Base-by-base conservation (phyloP, 2,113 vertebrate species). In the Paramormyrops kingsleyae region DNA sequence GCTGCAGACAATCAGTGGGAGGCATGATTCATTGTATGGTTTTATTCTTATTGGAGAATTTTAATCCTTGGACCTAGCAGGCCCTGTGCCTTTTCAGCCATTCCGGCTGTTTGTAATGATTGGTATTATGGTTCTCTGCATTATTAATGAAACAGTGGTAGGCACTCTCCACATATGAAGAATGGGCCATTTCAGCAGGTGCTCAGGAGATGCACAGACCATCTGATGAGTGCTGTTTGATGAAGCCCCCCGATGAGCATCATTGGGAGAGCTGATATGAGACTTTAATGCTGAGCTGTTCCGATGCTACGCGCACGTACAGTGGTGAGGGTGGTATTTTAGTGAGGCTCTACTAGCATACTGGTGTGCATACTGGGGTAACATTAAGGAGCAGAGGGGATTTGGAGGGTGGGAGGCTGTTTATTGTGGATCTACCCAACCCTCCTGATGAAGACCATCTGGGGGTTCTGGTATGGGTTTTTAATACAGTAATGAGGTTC, bases 31-130 rank as follows among this genome's bases (percentile, higher is more conserved):
- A 87, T 46, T 66, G 53, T 77, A 27, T 89, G 13, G 4, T 35
- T 77, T 85, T 52, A 77, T 24, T 44, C 35, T 56, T 0, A 90
- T 90, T 74, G 39, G 85, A 92, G 42, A 70, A 87, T 91, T 92
- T 66, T 90, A 91, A 91, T 91, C 91, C 80, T 89, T 87, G 85
- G 80, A 47, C 89, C 91, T 89, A 87, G 90, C 91, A 90, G 92
- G 92, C 91, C 91, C 91, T 94, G 92, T 93, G 92, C 93, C 91
- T 53, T 91, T 92, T 85, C 47, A 92, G 93, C 92, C 93, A 89
- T 89, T 90, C 93, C 17, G 56, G 92, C 93, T 92, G 92, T 92
- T 94, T 94, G 88, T 93, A 93, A 94, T 94, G 94, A 94, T 92
- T 91, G 12, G 87, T 87, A 47, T 91, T 90, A 93, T 92, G 88